phyloP scores from a whole-genome alignment of 2,797 vertebrate species.

The Emydoidea blandingii region DNA sequence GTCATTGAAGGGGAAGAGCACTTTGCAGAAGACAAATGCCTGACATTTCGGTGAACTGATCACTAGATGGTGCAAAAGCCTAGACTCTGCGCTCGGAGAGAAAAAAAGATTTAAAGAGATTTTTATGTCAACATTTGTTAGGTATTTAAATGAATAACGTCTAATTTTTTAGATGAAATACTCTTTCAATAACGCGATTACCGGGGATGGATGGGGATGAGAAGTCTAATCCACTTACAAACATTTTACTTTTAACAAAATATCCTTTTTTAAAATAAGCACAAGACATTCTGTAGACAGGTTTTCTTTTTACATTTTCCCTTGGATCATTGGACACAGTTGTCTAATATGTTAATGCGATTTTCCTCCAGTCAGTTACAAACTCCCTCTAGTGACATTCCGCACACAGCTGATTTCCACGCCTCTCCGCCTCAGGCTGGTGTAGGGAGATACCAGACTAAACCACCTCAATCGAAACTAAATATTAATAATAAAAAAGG shows the following conservation, averaged over 20 bases:
- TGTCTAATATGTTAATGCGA: background rate
- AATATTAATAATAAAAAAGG: background rate
- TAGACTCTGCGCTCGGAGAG: background rate
- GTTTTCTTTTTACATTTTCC: background rate
- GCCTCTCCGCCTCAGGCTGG: background rate
- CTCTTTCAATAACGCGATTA: conserved; percentile 58
- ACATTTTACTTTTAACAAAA: conserved; percentile 40
- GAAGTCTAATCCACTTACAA: conserved; percentile 64
- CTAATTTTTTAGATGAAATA: conserved; percentile 41
- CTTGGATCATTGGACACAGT: background rate
- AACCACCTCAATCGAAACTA: rapidly evolving
- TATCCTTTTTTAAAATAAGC: conserved; percentile 9
- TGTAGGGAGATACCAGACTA: background rate
- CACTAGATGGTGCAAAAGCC: background rate
- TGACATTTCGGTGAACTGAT: background rate
- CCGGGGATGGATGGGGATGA: conserved; percentile 63
- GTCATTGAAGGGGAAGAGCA: background rate
- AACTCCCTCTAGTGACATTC: background rate
- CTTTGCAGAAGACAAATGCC: background rate
- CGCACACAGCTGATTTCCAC: background rate
- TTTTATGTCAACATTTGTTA: conserved; percentile 64
- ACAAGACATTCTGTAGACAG: background rate
- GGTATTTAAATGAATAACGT: conserved; percentile 43
- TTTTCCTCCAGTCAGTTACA: conserved; percentile 26
- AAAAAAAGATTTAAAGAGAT: background rate